Evolutionary conservation across 1,140 invertebrate genomes (phyloP).

Genomic region (Sinella curviseta): DNA sequence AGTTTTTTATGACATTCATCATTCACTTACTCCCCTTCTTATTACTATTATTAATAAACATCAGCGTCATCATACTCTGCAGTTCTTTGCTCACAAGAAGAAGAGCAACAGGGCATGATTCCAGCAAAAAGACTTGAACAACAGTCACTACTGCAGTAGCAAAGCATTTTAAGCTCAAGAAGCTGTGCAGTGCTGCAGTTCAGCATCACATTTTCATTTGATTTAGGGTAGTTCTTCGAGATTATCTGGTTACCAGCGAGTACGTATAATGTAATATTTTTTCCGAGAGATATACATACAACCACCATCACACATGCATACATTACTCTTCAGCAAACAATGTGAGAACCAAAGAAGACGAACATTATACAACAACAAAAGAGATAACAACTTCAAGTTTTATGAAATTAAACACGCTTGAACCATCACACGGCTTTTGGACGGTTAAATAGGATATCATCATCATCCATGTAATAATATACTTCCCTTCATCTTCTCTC

Average conservation of each 20-base stretch:
- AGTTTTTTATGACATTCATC: background rate
- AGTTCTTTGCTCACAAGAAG: no score
- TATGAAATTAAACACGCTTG: slow-evolving; percentile 21
- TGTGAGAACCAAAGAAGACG: background rate
- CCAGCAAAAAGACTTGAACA: no score
- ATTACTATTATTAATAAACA: background rate
- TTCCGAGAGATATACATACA: background rate
- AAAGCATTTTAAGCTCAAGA: no score
- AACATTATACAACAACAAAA: background rate
- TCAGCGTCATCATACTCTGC: background rate
- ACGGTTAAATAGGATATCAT: slow-evolving; percentile 23
- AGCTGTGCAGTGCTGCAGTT: no score
- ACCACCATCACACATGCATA: background rate
- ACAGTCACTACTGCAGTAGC: no score
- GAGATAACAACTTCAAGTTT: background rate
- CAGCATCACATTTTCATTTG: background rate
- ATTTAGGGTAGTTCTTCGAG: background rate
- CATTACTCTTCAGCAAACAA: background rate
- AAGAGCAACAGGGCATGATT: no score
- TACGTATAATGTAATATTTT: no score
- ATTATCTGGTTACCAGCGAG: background rate
- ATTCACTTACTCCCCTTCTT: background rate
- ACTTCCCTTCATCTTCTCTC: background rate
- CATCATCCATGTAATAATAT: slow-evolving; percentile 1
- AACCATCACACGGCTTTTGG: slow-evolving; percentile 1